Evolutionary conservation across 23 tunicate genomes (phyloP).

Genomic region (Halocynthia aurantium): DNA sequence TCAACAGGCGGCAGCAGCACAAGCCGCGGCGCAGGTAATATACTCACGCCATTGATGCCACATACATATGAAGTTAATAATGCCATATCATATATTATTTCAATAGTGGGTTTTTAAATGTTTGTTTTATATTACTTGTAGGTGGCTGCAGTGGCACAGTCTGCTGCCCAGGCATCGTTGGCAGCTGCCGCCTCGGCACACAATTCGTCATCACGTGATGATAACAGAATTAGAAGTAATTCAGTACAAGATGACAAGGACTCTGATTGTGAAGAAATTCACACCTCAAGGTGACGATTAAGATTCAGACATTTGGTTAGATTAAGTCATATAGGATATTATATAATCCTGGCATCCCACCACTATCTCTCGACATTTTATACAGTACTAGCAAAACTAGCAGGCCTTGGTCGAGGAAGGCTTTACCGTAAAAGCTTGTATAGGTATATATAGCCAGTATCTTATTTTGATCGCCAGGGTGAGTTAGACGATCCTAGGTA

Average conservation of each 20-base stretch:
- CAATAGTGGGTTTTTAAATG: neutral
- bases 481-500: neutral
- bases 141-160: conserved; percentile 11
- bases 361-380: no score
- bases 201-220: neutral
- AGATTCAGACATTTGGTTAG: no score
- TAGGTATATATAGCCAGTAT: no score
- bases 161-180: conserved; percentile 6
- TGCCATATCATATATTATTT: neutral
- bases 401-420: no score
- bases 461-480: no score
- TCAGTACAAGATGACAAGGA: conserved; percentile 24
- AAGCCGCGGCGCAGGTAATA: neutral
- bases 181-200: neutral
- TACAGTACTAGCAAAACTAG: no score
- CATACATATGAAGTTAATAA: neutral
- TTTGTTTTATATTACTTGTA: neutral
- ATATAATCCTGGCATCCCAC: no score
- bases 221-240: neutral
- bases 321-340: no score
- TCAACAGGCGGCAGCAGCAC: conserved; percentile 20
- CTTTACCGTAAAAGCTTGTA: no score
- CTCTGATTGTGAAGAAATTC: conserved; percentile 34
- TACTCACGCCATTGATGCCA: no score
- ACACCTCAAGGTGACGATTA: conserved; percentile 16